phyloP scores from a whole-genome alignment of 92 coral and sea anemone species.

The Paramuricea clavata region DNA sequence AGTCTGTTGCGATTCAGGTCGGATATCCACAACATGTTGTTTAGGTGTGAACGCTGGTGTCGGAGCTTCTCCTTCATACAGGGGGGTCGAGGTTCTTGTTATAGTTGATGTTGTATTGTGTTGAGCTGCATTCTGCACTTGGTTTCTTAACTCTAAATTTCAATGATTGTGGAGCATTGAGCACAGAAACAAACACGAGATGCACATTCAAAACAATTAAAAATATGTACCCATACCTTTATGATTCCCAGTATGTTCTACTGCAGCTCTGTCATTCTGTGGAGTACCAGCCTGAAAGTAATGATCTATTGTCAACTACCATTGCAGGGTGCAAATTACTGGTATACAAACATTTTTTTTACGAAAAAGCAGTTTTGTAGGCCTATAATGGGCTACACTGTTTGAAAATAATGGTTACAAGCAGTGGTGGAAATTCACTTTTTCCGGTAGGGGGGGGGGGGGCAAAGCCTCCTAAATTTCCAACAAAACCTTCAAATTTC shows the following conservation, averaged over 20 bases:
- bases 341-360: too few relatives aligned
- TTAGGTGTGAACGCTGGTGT: slow-evolving; percentile 61
- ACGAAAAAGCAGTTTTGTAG: too few relatives aligned
- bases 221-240: background rate
- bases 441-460: too few relatives aligned
- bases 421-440: too few relatives aligned
- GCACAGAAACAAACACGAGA: background rate
- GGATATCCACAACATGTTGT: slow-evolving; percentile 84
- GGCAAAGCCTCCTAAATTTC: too few relatives aligned
- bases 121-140: slow-evolving; percentile 16
- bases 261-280: slow-evolving; percentile 54
- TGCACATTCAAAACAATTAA: background rate
- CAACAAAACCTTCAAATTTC: too few relatives aligned
- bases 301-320: background rate
- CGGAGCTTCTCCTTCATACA: slow-evolving; percentile 51
- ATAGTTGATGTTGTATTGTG: slow-evolving; percentile 67
- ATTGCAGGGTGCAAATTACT: too few relatives aligned
- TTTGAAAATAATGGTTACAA: too few relatives aligned
- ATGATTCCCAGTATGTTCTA: slow-evolving; percentile 10
- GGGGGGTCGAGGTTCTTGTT: slow-evolving; percentile 60
- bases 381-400: too few relatives aligned
- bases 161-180: too few relatives aligned
- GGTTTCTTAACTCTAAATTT: slow-evolving; percentile 48
- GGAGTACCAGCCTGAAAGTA: slow-evolving; percentile 52
- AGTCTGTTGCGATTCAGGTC: slow-evolving; percentile 73